These are phyloP conservation scores for Microctenopoma steveboyesi DNA, from an alignment of 2,797 vertebrate species.

Conservation along the genomic window DNA sequence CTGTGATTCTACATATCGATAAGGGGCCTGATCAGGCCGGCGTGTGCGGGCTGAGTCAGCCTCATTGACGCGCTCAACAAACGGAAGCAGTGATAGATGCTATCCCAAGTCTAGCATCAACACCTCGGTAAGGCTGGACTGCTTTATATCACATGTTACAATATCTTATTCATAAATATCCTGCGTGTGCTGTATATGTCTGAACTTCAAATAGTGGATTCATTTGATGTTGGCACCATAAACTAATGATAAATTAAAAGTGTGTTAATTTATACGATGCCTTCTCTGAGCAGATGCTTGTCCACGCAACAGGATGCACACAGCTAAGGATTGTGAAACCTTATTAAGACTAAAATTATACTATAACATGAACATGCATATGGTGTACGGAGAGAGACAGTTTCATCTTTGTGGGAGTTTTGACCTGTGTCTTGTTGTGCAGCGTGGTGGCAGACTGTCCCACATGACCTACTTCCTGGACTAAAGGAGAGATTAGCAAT, in stretches of 20 bases:
- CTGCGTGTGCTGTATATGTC: neutral
- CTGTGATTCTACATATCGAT: conserved; percentile 4
- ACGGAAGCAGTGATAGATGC: conserved; percentile 35
- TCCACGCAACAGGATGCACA: conserved; percentile 15
- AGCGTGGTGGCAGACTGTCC: conserved; percentile 63
- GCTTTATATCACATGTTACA: neutral
- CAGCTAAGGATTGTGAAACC: conserved; percentile 31
- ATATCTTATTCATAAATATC: conserved; percentile 8
- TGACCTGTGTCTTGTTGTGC: conserved; percentile 60
- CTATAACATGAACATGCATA: conserved; percentile 27
- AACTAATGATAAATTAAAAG: neutral
- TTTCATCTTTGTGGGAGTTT: conserved; percentile 45
- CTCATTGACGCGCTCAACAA: conserved; percentile 59
- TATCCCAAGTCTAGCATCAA: conserved; percentile 40
- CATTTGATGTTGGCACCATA: conserved; percentile 16
- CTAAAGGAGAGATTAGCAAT: conserved; percentile 81
- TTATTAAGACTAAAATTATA: conserved; percentile 38
- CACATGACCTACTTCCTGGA: conserved; percentile 84
- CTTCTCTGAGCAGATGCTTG: conserved; percentile 31
- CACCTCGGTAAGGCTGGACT: neutral
- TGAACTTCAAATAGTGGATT: conserved; percentile 12
- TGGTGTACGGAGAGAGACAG: conserved; percentile 2
- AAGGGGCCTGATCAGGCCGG: conserved; percentile 9
- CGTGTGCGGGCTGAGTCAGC: conserved; percentile 52
- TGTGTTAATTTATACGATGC: conserved; percentile 23